These are phyloP conservation scores for Crenuchus spilurus DNA, from an alignment of 2,797 vertebrate genomes.

Conservation along the genomic window DNA sequence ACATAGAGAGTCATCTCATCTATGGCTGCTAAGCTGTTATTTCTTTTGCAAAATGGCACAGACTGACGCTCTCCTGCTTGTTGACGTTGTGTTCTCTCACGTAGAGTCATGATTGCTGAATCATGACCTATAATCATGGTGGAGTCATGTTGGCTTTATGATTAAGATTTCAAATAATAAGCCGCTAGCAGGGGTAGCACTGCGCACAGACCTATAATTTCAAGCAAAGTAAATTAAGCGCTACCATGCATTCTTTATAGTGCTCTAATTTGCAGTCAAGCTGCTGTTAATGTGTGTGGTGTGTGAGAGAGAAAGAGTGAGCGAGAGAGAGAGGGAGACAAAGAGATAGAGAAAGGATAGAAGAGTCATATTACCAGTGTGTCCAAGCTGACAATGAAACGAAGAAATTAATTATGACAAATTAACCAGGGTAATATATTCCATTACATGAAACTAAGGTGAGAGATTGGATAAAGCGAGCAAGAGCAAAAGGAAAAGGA, in stretches of 20 bases:
- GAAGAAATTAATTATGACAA: slow-evolving; percentile 50
- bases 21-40: neutral
- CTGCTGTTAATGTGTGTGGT: slow-evolving; percentile 9
- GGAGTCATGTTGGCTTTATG: neutral
- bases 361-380: slow-evolving; percentile 20
- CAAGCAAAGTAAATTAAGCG: slow-evolving; percentile 27
- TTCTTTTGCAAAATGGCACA: neutral
- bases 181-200: neutral
- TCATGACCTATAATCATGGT: neutral
- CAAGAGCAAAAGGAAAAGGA: slow-evolving; percentile 13
- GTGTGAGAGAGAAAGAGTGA: slow-evolving; percentile 7
- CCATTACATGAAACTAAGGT: slow-evolving; percentile 27
- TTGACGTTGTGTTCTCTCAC: neutral
- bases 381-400: slow-evolving; percentile 42
- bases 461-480: slow-evolving; percentile 11
- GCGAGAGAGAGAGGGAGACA: slow-evolving; percentile 1
- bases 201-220: slow-evolving; percentile 6
- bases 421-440: slow-evolving; percentile 45
- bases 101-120: neutral
- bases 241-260: slow-evolving; percentile 11
- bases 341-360: neutral
- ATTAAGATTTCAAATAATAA: slow-evolving; percentile 19
- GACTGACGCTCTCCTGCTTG: neutral
- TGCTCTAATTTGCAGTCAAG: neutral
- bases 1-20: neutral